Evolutionary conservation across 37 sponge, comb jelly and placozoan species (phyloP).

Genomic region (Crambe crambe): DNA sequence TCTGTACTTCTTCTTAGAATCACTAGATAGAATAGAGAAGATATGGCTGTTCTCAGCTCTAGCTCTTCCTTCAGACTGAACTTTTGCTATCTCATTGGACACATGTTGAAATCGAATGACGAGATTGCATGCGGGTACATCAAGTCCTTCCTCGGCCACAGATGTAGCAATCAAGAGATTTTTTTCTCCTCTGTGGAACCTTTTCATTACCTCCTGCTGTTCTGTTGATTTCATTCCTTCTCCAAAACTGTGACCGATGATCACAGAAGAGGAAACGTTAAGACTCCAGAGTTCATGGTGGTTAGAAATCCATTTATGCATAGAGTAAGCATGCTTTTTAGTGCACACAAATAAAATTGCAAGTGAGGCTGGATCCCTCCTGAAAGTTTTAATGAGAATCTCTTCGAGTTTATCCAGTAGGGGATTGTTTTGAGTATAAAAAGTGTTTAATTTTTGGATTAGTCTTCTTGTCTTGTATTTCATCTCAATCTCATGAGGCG

Average conservation of each 20-base stretch:
- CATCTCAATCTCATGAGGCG: slow-evolving; percentile 7
- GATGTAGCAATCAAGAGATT: slow-evolving; percentile 81
- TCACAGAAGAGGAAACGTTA: background rate
- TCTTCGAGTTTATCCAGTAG: slow-evolving; percentile 25
- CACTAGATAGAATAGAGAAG: slow-evolving; percentile 41
- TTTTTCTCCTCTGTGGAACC: slow-evolving; percentile 49
- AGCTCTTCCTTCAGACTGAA: slow-evolving; percentile 76
- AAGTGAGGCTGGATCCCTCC: slow-evolving; percentile 1
- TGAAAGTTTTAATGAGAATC: slow-evolving; percentile 13
- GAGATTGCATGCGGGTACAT: slow-evolving; percentile 74
- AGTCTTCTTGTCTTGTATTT: background rate
- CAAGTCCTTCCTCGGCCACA: slow-evolving; percentile 74
- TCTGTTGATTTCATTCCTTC: slow-evolving; percentile 47
- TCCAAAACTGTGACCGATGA: slow-evolving; percentile 44
- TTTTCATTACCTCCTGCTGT: slow-evolving; percentile 48
- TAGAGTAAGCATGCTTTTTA: slow-evolving; percentile 37
- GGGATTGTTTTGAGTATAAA: slow-evolving; percentile 35
- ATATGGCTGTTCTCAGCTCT: slow-evolving; percentile 54
- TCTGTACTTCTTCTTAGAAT: slow-evolving; percentile 18
- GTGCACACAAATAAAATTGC: slow-evolving; percentile 62
- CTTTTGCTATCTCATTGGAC: slow-evolving; percentile 68
- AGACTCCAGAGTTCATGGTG: background rate
- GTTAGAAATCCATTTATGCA: slow-evolving; percentile 39
- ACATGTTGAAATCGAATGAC: slow-evolving; percentile 79
- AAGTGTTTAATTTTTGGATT: background rate